Base-by-base conservation (phyloP, 2,113 vertebrate species). In the Periophthalmus modestus region DNA sequence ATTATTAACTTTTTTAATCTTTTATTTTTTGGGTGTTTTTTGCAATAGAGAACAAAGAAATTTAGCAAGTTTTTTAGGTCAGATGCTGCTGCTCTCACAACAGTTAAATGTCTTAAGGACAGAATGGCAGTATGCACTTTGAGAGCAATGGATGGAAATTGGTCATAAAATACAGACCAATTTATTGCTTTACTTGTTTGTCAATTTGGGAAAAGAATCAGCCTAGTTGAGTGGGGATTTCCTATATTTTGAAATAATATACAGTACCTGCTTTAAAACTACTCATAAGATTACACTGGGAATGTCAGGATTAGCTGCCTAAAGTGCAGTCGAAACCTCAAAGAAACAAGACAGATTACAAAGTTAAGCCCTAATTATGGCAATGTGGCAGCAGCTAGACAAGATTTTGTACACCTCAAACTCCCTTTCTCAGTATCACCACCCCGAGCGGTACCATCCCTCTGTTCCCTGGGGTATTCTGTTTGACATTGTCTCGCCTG, bases 361-460 rank as follows among this genome's bases (percentile, higher is more conserved):
- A 67, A 59, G 55, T 71, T 28, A 84, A 77, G 57, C 63, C 63
- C 65, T 83, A 83, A 86, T 83, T 76, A 83, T 13, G 80, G 24
- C 70, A 73, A 73, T 47, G 58, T 72, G 71, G 72, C 66, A 48
- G 39, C 39, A 21, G 39, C 36, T 65, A 48, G 59, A 73, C 69
- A 46, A 61, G 46, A 71, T n/a, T 54, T 57, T 57, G 11, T 21
- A 18, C 21, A 46, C 50, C 36, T 23, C 48, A 24, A 47, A 48
- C 46, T 39, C 33, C 66, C 76, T 57, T 61, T 68, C 48, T 63
- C 68, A 50, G 78, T 70, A 80, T 70, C 57, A 82, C 36, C 82
- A 69, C 81, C 77, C 54, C 66, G 47, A 36, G 67, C 78, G 61
- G 5, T 47, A 72, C 77, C 57, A 67, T 46, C 43, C 7, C 66